Base-by-base conservation (phyloP, 2,797 vertebrate species). In the Jordanella pulchra region DNA sequence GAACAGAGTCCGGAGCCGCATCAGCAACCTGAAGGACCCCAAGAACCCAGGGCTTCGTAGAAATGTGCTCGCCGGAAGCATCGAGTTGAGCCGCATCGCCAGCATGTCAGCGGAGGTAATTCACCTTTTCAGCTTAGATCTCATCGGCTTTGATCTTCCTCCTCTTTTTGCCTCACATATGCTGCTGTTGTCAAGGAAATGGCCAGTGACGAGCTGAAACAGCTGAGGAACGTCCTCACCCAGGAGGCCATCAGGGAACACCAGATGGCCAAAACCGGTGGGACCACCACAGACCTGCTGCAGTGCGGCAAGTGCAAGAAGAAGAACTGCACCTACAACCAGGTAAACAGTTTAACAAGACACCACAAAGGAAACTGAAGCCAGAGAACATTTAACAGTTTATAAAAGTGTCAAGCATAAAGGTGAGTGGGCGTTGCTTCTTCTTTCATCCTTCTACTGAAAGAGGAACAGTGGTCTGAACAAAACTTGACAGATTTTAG, bases 321-420 rank as follows among this genome's bases (percentile, higher is more conserved):
- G 93, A 99, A 94, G 92, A 99, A 99, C 81, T 99, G 98, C 88
- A 97, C 96, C 1, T 99, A 99, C 88, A 99, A 99, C 89, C 98
- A 99, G 96, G 98, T 97, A 78, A 64, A 12, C 39, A 3, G 6
- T 63, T 12, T 54, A 51, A 54, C 23, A 39, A 44, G 18, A 6
- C 13, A 7, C 15, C 28, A 48, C 27, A 35, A 17, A 23, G 14
- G 23, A 54, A 69, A 23, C 17, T 1, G 10, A 30, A 39, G 7
- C 12, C 12, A 48, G 42, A 69, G 21, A n/a, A n/a, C 27, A 35
- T 67, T 6, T 13, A 14, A 65, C 39, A 7, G 42, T n/a, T 7
- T n/a, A 2, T 39, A 27, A 39, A 58, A 25, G 25, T 55, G 23
- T 51, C 3, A n/a, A n/a, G 50, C 50, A 23, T 23, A 50, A 21